phyloP scores from a whole-genome alignment of 2,797 vertebrate genomes.

The Ateles fusciceps region DNA sequence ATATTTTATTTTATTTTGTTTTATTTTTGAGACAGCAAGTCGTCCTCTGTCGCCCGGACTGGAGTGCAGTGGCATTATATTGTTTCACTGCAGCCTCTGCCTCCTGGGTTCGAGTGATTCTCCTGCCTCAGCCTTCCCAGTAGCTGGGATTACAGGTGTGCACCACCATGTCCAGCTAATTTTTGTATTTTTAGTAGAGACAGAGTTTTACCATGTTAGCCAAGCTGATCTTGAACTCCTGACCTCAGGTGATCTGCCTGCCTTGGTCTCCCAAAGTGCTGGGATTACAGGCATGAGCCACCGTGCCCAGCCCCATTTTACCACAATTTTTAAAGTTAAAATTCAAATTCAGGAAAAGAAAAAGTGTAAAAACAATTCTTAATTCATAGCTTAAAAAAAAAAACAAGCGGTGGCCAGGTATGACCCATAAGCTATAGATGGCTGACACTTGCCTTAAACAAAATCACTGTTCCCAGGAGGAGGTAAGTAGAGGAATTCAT shows the following conservation, averaged over 20 bases:
- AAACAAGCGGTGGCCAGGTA: background rate
- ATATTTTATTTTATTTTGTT: no score
- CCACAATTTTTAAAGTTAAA: background rate
- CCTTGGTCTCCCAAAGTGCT: background rate
- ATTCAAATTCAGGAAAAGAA: background rate
- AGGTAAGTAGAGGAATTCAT: background rate
- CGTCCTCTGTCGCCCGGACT: background rate
- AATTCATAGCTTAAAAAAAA: background rate
- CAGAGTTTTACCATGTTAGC: background rate
- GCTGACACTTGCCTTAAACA: background rate
- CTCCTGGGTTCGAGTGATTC: background rate
- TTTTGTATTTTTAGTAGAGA: background rate
- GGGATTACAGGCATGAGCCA: background rate
- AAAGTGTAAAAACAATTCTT: background rate
- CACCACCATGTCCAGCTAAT: background rate
- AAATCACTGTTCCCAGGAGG: background rate
- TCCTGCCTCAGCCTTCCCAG: background rate
- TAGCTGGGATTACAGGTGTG: background rate
- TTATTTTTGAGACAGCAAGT: no score
- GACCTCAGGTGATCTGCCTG: background rate
- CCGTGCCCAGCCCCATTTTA: background rate
- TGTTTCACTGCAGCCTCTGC: background rate
- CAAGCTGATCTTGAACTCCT: background rate
- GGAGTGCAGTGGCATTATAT: background rate
- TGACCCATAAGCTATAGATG: background rate